These are phyloP conservation scores for Eristalis arbustorum DNA, from an alignment of 2,888 invertebrate species.

Conservation along the genomic window DNA sequence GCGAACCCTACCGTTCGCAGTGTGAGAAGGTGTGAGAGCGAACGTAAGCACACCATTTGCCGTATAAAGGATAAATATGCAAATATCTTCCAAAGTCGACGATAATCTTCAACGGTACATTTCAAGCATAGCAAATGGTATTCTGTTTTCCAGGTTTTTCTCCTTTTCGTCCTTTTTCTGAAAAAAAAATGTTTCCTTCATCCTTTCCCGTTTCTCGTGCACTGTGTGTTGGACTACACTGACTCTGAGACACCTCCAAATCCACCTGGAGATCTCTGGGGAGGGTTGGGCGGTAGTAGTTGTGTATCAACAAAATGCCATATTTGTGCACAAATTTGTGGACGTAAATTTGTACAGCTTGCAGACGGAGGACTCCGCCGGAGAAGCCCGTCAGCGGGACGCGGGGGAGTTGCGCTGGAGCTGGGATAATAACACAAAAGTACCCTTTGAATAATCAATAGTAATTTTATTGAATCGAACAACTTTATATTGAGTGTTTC, in stretches of 20 bases:
- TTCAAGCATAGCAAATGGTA: conserved; percentile 69
- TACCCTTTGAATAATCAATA: conserved; percentile 70
- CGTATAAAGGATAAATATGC: conserved; percentile 70
- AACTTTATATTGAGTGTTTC: conserved; percentile 53
- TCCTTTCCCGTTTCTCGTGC: conserved; percentile 2
- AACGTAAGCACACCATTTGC: conserved; percentile 69
- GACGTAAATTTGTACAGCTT: conserved; percentile 58
- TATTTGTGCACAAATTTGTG: conserved; percentile 69
- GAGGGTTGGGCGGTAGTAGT: conserved; percentile 3
- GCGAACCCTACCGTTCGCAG: neutral
- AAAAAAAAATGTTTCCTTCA: neutral
- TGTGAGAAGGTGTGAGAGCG: conserved; percentile 60
- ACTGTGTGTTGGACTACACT: conserved; percentile 3
- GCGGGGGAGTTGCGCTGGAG: neutral
- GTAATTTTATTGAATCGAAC: conserved; percentile 70
- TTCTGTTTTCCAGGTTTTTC: conserved; percentile 26
- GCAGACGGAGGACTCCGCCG: conserved; percentile 28
- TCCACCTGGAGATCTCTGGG: conserved; percentile 44
- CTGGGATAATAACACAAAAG: conserved; percentile 60
- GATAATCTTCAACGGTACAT: conserved; percentile 67
- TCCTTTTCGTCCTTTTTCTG: neutral
- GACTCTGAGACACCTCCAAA: conserved; percentile 63
- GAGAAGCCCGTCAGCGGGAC: conserved; percentile 13
- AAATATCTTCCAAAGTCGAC: conserved; percentile 69
- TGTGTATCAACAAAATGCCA: conserved; percentile 70